A percentile compares a stretch with the other conserved stretches of the same genome.
Evolutionary conservation across 1,140 invertebrate species (phyloP).

Genomic region (Antheraea pernyi): DNA sequence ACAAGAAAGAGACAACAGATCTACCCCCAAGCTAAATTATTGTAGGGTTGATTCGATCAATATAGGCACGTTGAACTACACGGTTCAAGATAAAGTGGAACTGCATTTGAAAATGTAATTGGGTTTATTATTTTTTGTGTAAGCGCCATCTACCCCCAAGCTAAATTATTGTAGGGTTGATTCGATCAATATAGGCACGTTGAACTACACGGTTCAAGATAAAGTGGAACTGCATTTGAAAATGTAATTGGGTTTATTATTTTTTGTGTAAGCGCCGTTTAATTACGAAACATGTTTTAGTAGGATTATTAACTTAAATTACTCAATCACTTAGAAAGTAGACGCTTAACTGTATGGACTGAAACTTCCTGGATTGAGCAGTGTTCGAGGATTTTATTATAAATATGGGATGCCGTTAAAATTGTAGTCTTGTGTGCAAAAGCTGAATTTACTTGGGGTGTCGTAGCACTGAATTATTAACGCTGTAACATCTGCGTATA

Average conservation of each 20-base stretch:
- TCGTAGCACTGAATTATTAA: no score
- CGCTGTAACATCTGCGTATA: no score
- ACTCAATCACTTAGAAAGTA: no score
- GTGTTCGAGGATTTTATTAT: no score
- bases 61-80: not conserved
- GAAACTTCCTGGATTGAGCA: no score
- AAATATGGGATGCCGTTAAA: no score
- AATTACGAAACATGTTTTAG: no score
- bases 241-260: not conserved
- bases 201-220: not conserved
- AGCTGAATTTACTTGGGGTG: no score
- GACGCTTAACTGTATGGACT: no score
- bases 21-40: conserved; percentile 4
- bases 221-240: not conserved
- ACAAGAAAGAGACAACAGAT: conserved; percentile 6
- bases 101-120: not conserved
- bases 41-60: conserved; percentile 8
- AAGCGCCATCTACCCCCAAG: not conserved
- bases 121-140: not conserved
- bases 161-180: conserved; percentile 5
- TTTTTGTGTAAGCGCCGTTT: no score
- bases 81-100: not conserved
- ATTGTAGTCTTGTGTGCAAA: no score
- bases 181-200: conserved; percentile 6
- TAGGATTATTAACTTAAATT: no score